phyloP scores from a whole-genome alignment of 2,888 invertebrate species.

The Liodrosophila aerea region DNA sequence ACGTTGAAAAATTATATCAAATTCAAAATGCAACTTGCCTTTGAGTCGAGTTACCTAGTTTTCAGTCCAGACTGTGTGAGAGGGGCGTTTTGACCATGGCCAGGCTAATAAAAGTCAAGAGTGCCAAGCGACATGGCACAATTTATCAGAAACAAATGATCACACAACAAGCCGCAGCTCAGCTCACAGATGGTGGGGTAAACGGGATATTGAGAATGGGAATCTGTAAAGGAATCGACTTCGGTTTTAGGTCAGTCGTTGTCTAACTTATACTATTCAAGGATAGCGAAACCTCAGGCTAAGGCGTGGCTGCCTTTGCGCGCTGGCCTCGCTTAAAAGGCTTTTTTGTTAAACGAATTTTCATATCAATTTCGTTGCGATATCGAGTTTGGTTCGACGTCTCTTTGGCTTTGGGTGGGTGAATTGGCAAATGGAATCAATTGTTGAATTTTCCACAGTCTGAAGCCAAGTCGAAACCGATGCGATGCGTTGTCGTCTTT shows the following conservation, averaged over 20 bases:
- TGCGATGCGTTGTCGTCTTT: slow-evolving; percentile 30
- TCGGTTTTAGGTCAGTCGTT: slow-evolving; percentile 30
- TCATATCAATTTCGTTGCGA: slow-evolving; percentile 66
- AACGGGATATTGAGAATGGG: slow-evolving; percentile 4
- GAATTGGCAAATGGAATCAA: slow-evolving; percentile 72
- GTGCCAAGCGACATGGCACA: slow-evolving; percentile 67
- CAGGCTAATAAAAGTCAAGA: slow-evolving; percentile 75
- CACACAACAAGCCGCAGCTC: slow-evolving; percentile 52
- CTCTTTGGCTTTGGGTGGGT: slow-evolving; percentile 24
- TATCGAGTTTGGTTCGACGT: neutral
- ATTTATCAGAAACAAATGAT: slow-evolving; percentile 75
- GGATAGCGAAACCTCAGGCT: slow-evolving; percentile 40
- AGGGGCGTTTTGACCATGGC: slow-evolving; percentile 60
- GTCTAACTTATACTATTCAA: slow-evolving; percentile 19
- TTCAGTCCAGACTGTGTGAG: slow-evolving; percentile 30
- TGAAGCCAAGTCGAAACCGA: slow-evolving; percentile 7
- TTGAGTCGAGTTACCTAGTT: slow-evolving; percentile 23
- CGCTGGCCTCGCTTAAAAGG: slow-evolving; percentile 48
- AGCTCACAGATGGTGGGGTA: slow-evolving; percentile 6
- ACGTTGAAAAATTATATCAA: slow-evolving; percentile 54
- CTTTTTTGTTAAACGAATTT: slow-evolving; percentile 73
- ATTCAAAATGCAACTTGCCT: slow-evolving; percentile 9
- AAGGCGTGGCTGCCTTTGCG: slow-evolving; percentile 50
- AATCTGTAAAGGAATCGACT: slow-evolving; percentile 6
- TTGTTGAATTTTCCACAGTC: slow-evolving; percentile 66